A percentile compares a stretch with the other conserved stretches of the same genome.
These are phyloP conservation scores for Anthophora plumipes DNA, from an alignment of 2,888 invertebrate genomes.

Conservation along the genomic window DNA sequence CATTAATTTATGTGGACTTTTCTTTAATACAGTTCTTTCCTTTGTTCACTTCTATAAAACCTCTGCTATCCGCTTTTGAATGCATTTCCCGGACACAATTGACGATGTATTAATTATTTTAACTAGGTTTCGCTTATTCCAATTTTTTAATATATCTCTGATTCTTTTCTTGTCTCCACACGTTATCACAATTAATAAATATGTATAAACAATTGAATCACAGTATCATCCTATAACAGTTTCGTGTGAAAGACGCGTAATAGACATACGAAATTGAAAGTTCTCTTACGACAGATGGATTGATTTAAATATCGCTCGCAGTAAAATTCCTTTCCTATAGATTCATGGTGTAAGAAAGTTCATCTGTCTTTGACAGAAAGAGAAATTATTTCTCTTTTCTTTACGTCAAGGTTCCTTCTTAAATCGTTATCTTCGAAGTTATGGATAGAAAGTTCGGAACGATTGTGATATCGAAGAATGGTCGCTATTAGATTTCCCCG, in stretches of 20 bases:
- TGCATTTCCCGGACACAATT: no score
- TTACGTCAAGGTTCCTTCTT: not conserved
- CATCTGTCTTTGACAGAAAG: not conserved
- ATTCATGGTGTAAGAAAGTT: not conserved
- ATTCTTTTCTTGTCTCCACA: not conserved
- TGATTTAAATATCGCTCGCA: no score
- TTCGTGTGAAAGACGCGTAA: no score
- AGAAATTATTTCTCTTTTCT: slow-evolving; percentile 7
- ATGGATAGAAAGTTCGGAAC: slow-evolving; percentile 26
- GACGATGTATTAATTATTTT: no score
- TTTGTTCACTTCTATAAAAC: no score
- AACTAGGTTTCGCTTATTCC: no score
- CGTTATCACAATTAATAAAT: not conserved
- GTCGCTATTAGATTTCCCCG: slow-evolving; percentile 9
- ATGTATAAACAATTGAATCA: slow-evolving; percentile 15
- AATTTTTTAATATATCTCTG: not conserved
- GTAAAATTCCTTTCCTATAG: not conserved
- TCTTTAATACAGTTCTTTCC: no score
- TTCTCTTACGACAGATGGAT: no score
- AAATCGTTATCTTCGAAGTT: slow-evolving; percentile 26
- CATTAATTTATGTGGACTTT: no score
- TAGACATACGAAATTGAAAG: no score
- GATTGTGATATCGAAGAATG: slow-evolving; percentile 27
- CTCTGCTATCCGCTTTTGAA: no score
- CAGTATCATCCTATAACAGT: not conserved